Evolutionary conservation across 2,113 vertebrate species (phyloP), one percentile per base, ranked within the genome.

Genomic region (Halichoerus grypus): DNA sequence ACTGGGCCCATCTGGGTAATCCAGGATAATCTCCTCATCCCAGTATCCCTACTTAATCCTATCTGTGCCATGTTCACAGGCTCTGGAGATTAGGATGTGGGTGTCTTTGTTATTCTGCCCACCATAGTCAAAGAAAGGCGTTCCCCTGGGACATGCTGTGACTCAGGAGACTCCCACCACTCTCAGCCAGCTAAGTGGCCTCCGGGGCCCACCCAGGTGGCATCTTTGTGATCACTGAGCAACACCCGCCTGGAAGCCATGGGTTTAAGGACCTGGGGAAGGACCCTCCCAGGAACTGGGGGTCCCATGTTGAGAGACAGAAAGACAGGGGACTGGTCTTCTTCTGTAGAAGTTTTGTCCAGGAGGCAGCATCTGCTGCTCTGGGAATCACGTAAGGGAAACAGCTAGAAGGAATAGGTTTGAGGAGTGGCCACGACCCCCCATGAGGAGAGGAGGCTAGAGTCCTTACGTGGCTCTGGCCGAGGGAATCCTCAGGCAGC

Each of bases 261-360:
- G 28, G 82, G 53, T 14, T 57, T 21, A 12, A 19, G 10, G 36
- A 2, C 4, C 77, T 12, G 4, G 33, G 24, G 6, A 76, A 36
- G 15, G 26, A 15, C 15, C 1, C 0, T 10, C 5, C 18, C 65
- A 0, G 0, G 36, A 13, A 22, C 51, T 1, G 0, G n/a, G 63
- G 55, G n/a, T 19, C 42, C 61, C 31, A 3, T 59, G 51, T 2
- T 31, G 33, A 31, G 33, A 49, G 49, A 12, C 26, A 8, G 77
- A 84, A 5, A 12, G 72, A 76, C 13, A 7, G 71, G 36, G 14
- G 42, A 49, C 26, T 71, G 4, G 42, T 18, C 18, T 4, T 57
- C 72, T 63, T 36, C 26, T 12, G 0, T 1, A 24, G 72, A 74
- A 2, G 1, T 5, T 46, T 61, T 4, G 2, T 36, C 10, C 7